Evolutionary conservation across 2,888 invertebrate species (phyloP), one percentile per base, ranked within the genome.

Genomic region (Drosophila sordidula): DNA sequence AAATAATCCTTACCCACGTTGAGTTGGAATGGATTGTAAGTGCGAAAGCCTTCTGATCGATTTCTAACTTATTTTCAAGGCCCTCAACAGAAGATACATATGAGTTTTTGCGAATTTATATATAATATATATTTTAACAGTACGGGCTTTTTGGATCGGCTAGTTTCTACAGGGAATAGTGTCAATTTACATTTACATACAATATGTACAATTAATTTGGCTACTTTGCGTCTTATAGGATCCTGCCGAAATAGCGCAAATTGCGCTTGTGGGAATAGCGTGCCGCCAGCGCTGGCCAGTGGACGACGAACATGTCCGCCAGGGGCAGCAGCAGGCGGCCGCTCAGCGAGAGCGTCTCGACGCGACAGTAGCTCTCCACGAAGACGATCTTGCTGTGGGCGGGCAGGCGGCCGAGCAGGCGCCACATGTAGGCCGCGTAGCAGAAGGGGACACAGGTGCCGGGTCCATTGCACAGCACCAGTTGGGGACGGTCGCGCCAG

Each of bases 371-470:
- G 90, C 99, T 99, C 93, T 99, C 99, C 51, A 99, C 93, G 92
- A 97, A 99, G 56, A 99, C 94, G 64, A 98, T 96, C 89, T 94
- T 95, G 63, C 95, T 94, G 78, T 95, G 93, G 0, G 66, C 32
- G 32, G 93, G 91, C 38, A 91, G 70, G n/a, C 97, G 87, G 77
- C 94, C 95, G 0, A 95, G 91, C 68, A 95, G 93, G 91, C 95
- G 95, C 76, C 96, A 93, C 0, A 98, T 47, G 90, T 96, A 96
- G 14, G 95, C 96, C 56, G 96, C 94, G 57, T 96, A 80, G 93
- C 98, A 98, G 58, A 98, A 93, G 4, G 99, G 99, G 66, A 99
- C 94, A 92, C 99, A 99, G 6, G 98, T 99, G 6, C 99, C 99
- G 44, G 99, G 99, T 0, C 99, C 99, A 93, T 99, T 98, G 92